Base-by-base conservation (phyloP, 2,113 vertebrate genomes). In the Onychostruthus taczanowskii region DNA sequence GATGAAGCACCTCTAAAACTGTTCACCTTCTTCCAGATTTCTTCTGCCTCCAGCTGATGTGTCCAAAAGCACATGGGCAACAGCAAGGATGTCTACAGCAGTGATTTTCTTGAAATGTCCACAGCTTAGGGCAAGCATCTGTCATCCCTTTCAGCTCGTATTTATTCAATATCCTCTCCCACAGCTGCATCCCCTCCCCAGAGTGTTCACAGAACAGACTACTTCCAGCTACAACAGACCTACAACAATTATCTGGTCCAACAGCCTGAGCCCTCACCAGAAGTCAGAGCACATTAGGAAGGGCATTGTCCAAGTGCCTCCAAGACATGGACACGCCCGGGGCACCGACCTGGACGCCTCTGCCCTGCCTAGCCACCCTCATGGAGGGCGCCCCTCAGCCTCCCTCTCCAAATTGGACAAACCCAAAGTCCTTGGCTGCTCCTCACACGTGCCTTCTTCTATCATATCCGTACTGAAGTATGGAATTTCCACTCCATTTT, bases 251-350 rank as follows among this genome's bases (percentile, higher is more conserved):
- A 55, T 49, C 26, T 49, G 55, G 7, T 33, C 55, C 47, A 31
- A 12, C 17, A 55, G 41, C 41, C 47, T 9, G 41, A 31, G 26
- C 35, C n/a, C 35, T 37, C 47, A 56, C 1, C 41, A 43, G 1
- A 13, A 43, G 26, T 6, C 1, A 4, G 18, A 77, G 63, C 26
- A 16, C 49, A 55, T 43, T 21, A n/a, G 47, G 15, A 31, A 43
- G n/a, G 35, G 31, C n/a, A 56, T 28, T 90, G 63, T 43, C 43
- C 63, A 31, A 76, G 23, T 3, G 35, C 26, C 21, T 35, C n/a
- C 0, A 0, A n/a, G 49, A 31, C 55, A 55, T 0, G 6, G 41
- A 35, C 63, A 22, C 0, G 8, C 69, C 70, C 13, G 26, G 14
- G n/a, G 55, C 39, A 47, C 69, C 3, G 7, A 37, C 35, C 39